Conservation (phyloP, 1,140 invertebrate species). For the Megalonaias nervosa region DNA sequence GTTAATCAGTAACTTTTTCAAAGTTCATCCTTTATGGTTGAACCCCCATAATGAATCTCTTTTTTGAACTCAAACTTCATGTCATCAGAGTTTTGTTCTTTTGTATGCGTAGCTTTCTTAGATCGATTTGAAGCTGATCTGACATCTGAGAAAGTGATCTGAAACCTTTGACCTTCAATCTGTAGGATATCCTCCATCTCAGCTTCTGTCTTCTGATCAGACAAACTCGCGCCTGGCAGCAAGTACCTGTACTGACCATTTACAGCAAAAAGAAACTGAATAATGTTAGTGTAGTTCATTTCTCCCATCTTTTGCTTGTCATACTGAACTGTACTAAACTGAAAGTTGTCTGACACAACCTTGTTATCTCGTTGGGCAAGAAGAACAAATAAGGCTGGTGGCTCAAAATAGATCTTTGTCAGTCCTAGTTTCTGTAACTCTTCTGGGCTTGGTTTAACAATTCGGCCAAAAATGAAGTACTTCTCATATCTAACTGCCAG, state of each 20-base stretch:
- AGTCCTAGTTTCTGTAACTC: slow-evolving; percentile 50
- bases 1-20: too few relatives aligned
- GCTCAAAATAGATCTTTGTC: slow-evolving; percentile 36
- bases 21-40: too few relatives aligned
- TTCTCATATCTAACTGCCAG: slow-evolving; percentile 46
- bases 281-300: slow-evolving; percentile 55
- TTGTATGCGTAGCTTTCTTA: too few relatives aligned
- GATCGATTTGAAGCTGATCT: too few relatives aligned
- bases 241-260: slow-evolving; percentile 53
- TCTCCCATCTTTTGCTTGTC: slow-evolving; percentile 39
- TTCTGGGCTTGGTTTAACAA: slow-evolving; percentile 44
- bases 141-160: slow-evolving; percentile 22
- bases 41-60: too few relatives aligned
- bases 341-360: slow-evolving; percentile 14
- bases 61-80: too few relatives aligned
- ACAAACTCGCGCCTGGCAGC: slow-evolving; percentile 47
- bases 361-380: slow-evolving; percentile 27
- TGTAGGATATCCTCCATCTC: slow-evolving; percentile 57
- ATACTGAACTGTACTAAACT: slow-evolving; percentile 49
- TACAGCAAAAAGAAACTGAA: slow-evolving; percentile 54
- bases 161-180: slow-evolving; percentile 53
- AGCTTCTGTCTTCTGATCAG: slow-evolving; percentile 33
- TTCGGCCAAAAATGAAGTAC: slow-evolving; percentile 53
- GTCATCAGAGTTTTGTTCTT: too few relatives aligned
- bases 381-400: slow-evolving; percentile 49